A percentile compares a stretch with the other conserved stretches of the same genome.
Evolutionary conservation across 23 tunicate genomes (phyloP).

Genomic region (Phallusia fumigata): DNA sequence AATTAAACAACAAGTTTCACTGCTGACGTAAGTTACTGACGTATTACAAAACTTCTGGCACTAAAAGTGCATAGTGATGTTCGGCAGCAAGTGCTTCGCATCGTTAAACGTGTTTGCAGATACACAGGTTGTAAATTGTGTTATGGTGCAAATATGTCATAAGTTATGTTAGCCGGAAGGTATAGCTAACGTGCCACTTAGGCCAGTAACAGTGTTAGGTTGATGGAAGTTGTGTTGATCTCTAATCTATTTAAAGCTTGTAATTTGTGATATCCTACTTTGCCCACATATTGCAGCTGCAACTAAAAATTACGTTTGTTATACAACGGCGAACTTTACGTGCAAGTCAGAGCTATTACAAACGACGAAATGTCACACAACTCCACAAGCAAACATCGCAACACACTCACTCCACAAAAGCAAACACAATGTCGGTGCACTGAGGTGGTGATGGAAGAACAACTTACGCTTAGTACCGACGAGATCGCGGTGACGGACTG

Average conservation of each 20-base stretch:
- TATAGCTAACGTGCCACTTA: neutral
- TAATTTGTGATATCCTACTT: too few species aligned
- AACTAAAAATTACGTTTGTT: neutral
- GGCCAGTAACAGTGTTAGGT: neutral
- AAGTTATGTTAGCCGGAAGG: neutral
- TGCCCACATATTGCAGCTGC: neutral
- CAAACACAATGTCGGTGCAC: neutral
- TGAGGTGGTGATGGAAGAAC: neutral
- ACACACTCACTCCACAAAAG: too few species aligned
- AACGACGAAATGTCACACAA: slow-evolving; percentile 1
- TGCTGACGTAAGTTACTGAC: neutral
- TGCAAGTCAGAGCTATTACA: neutral
- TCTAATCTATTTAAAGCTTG: too few species aligned
- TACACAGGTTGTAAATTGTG: too few species aligned
- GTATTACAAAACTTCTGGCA: neutral
- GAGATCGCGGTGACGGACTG: slow-evolving; percentile 24
- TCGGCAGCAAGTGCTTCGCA: too few species aligned
- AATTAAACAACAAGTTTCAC: neutral
- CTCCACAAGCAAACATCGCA: neutral
- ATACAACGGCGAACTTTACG: neutral
- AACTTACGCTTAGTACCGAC: slow-evolving; percentile 24
- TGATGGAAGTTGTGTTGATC: neutral
- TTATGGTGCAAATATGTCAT: too few species aligned
- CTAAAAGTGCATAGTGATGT: neutral
- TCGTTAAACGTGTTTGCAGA: too few species aligned